Conservation (phyloP, 2,888 invertebrate genomes). For the Clostera curtula region DNA sequence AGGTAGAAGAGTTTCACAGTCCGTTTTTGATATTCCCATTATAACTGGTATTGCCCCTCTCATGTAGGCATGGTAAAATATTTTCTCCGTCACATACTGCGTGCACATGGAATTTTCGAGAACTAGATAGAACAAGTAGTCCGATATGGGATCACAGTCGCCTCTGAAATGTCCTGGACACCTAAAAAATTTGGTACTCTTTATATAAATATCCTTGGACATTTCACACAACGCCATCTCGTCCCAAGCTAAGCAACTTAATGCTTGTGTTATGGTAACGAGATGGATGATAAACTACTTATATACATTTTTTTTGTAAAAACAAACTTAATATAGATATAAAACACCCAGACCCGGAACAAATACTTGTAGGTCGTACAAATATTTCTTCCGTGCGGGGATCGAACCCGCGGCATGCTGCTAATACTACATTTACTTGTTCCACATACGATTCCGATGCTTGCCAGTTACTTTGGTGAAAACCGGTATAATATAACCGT, state of each 20-base stretch:
- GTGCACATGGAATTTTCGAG: slow-evolving; percentile 82
- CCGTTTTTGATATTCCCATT: slow-evolving; percentile 74
- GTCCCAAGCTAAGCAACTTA: no score
- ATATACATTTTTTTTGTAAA: not conserved
- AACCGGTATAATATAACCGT: no score
- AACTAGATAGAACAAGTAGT: slow-evolving; percentile 80
- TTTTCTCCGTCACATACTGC: slow-evolving; percentile 82
- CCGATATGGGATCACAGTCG: slow-evolving; percentile 72
- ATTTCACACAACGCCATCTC: no score
- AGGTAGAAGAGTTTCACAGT: slow-evolving; percentile 69
- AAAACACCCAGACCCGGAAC: no score
- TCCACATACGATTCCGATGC: no score
- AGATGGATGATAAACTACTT: not conserved
- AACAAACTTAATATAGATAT: not conserved
- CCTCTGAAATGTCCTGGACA: slow-evolving; percentile 78
- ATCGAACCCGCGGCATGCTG: no score
- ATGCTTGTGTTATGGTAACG: no score
- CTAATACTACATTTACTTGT: no score
- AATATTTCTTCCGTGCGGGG: no score
- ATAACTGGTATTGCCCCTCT: slow-evolving; percentile 79
- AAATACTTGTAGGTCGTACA: no score
- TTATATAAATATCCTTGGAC: no score
- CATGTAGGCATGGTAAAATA: slow-evolving; percentile 78
- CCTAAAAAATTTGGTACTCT: slow-evolving; percentile 41
- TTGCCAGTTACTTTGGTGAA: no score